Evolutionary conservation across 2,888 invertebrate genomes (phyloP), one percentile per base, ranked within the genome.

Genomic region (Limnephilus auricula): DNA sequence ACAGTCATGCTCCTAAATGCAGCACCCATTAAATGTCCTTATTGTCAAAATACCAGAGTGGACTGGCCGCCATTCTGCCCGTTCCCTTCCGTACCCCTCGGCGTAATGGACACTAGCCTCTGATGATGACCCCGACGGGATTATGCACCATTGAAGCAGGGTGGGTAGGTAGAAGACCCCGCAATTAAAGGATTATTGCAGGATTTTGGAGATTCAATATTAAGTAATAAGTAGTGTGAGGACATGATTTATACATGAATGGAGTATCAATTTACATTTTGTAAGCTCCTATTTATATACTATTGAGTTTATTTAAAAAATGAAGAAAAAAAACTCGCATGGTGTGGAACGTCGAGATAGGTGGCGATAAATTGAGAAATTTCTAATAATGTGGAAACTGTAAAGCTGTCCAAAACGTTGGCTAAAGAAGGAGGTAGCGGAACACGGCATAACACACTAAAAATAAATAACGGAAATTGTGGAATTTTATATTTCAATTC

Each of bases 31-130:
- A 91, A 32, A 50, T 31, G 84, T 84, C 88, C 86, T 91, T 91
- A 92, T 92, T 92, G 91, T 91, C 90, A 79, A 92, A 91, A 92
- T 92, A 80, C 91, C 91, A 83, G 87, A 89, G 91, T 89, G 86
- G 90, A 88, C 90, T 83, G 90, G 79, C 89, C 84, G 30, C 86
- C 86, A 86, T 86, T 50, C 86, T 86, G 50, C 37, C 30, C 85
- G 50, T 78, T 85, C 37, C 15, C 34, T 30, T 30, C 32, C 25
- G 50, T 45, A 15, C 83, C 45, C 45, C 45, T 13, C 13, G 45
- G 9, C 45, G 9, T 87, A 88, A 90, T 90, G 45, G 86, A 37
- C 79, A 37, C 25, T 32, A 86, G n/a, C 86, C 86, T 30, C 15
- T n/a, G 65, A 65, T 65, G 65, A 65, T 25, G 65, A 65, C 65